Base-by-base conservation (phyloP, 1,140 invertebrate species). In the Ostrea denselamellosa region DNA sequence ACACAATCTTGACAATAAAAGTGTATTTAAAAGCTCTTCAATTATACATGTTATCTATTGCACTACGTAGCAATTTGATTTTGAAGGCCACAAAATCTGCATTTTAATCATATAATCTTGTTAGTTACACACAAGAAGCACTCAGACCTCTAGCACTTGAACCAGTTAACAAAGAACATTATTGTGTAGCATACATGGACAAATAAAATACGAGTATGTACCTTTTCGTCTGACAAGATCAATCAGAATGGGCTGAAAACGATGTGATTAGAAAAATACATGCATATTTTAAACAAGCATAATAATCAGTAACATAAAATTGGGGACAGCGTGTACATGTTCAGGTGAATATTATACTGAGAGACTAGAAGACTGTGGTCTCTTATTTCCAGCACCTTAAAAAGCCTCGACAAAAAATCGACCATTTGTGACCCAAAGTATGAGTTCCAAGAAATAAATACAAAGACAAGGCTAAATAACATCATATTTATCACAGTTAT, bases 131-230 rank as follows among this genome's bases (percentile, higher is more conserved):
- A 28, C 25, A 34, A 77, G 28, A 77, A 77, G 68, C 68, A 34
- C 68, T 77, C 68, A 28, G 68, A 25, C 25, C 28, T 28, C 28
- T 28, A 77, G 68, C 68, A 77, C 68, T 77, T 77, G 25, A 77
- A 77, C 68, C 68, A 77, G 22, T 28, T 25, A 9, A 77, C 3
- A 25, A 22, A 34, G 68, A 25, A 77, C 28, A 77, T 77, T 12
- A 71, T 71, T 77, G 68, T 77, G 68, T 77, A 34, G 68, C 9
- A 77, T 77, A 77, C 68, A 77, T 77, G 68, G 68, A 25, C 25
- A 14, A 77, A 77, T 25, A 77, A 77, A 77, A 77, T 25, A 25
- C 28, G 68, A 77, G 68, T 77, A 77, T 77, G 28, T 62, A 68
- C 25, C n/a, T 77, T 77, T 25, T 77, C 25, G 34, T 34, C 68